phyloP scores from a whole-genome alignment of 2,888 invertebrate genomes.

The Panopea generosa region DNA sequence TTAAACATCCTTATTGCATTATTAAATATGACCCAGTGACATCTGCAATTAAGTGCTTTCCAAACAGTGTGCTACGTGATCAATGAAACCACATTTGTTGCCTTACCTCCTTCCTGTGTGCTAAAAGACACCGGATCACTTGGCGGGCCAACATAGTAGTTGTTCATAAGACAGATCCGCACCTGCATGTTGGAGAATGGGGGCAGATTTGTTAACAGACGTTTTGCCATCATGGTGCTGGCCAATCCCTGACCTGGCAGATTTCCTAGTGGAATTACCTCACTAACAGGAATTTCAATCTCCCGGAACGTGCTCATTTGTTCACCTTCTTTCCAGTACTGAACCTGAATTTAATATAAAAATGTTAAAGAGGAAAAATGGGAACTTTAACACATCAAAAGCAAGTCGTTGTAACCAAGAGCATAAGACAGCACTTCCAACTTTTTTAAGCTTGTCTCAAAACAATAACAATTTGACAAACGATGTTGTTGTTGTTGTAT shows the following conservation, averaged over 20 bases:
- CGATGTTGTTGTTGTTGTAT: too few relatives aligned
- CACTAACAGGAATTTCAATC: conserved; percentile 54
- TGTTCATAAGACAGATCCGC: conserved; percentile 95
- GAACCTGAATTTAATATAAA: conserved; percentile 87
- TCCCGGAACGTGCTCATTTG: conserved; percentile 73
- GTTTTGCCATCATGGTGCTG: conserved; percentile 28
- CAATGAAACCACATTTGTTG: too few relatives aligned
- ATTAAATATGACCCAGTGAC: too few relatives aligned
- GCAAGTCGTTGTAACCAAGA: too few relatives aligned
- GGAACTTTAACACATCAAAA: too few relatives aligned
- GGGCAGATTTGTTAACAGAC: conserved; percentile 67
- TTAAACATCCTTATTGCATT: too few relatives aligned
- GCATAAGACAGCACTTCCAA: too few relatives aligned
- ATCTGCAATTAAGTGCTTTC: too few relatives aligned
- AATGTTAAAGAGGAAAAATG: too few relatives aligned
- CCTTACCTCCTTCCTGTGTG: conserved; percentile 81
- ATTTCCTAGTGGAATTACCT: conserved; percentile 39
- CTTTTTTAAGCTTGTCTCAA: too few relatives aligned
- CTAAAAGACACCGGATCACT: conserved; percentile 90
- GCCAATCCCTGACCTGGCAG: conserved; percentile 34
- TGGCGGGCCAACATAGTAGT: conserved; percentile 94
- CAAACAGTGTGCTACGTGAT: too few relatives aligned
- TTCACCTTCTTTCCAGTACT: conserved; percentile 95
- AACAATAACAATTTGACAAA: too few relatives aligned
- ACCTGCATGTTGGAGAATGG: conserved; percentile 90